Base-by-base conservation (phyloP, 1,140 invertebrate genomes). In the Coelopa frigida region DNA sequence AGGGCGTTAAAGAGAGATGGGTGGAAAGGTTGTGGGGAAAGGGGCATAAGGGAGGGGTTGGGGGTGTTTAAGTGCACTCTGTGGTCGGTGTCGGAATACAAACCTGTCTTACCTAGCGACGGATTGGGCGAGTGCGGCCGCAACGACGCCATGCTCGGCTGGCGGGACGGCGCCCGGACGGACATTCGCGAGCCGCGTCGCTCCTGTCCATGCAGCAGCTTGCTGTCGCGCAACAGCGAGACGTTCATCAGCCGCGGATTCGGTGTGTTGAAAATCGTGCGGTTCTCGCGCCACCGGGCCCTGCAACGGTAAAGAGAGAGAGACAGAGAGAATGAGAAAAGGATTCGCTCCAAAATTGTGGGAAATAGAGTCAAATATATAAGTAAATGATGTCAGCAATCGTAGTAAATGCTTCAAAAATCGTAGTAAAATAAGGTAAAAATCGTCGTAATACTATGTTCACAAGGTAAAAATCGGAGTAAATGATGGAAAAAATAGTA, bases 221-320 rank as follows among this genome's bases (percentile, higher is more conserved):
- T 89, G 60, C 81, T 88, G 55, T 89, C 86, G 54, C 84, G 75
- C 51, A 91, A 70, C 48, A 91, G 68, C 3, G 87, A 91, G 10
- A 88, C 87, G 62, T 89, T 89, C 86, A 89, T 89, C 60, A 89
- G 72, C 27, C 87, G 78, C 17, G 90, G 88, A 64, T 93, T 93
- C n/a, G 90, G 89, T 22, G 89, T 93, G 64, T 94, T 94, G 75
- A 94, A 93, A 58, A 94, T 93, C 15, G 88, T 90, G 3, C 90
- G 77, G 69, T 91, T 93, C 60, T 93, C 89, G 51, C 84, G 79
- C 85, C 89, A 94, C 56, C 89, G 78, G 17, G 89, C 89, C 65
- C 90, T 93, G 73, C 7, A 44, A 54, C n/a, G n/a, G n/a, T n/a
- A n/a, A n/a, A n/a, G n/a, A n/a, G n/a, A n/a, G n/a, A n/a, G n/a